Evolutionary conservation across 2,888 invertebrate genomes (phyloP), one percentile per base, ranked within the genome.

Genomic region (Lithophane ornitopus): DNA sequence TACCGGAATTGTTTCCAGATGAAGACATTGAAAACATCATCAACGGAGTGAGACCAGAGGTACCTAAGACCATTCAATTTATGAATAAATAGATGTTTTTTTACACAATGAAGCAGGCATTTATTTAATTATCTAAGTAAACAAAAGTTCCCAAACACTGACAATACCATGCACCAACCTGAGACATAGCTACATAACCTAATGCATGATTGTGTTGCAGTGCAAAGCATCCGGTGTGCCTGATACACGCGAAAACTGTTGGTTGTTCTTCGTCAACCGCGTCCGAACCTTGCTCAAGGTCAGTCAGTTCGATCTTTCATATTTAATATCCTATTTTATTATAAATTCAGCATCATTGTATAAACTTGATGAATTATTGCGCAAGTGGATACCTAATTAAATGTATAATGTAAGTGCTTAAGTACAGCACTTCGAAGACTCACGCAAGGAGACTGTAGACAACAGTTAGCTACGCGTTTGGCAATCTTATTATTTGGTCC

Each of bases 211-310:
- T 63, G 46, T 78, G 63, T 88, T 90, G 54, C 79, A 97, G 97
- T 98, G 98, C 0, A 99, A 98, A 94, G 98, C 98, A 58, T 95
- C 97, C 1, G 99, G 99, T 1, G 96, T 98, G 76, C 97, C 97
- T 73, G 99, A 99, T 90, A 98, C 98, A 0, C 97, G 98, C 77
- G 99, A 99, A 92, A 99, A 99, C 92, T 99, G 99, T 92, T 99
- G 99, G 99, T 98, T 98, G 91, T 99, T 98, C 95, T 99, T 99
- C 92, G 99, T 99, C 86, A 98, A 99, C 86, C 97, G 98, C 89
- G 99, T 99, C 9, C 97, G 99, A 74, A 97, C 97, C 77, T 97
- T 97, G 90, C 92, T 98, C 19, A 97, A 98, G 97, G 97, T 97
- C 68, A 81, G 81, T 74, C 41, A 59, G 14, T 52, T 68, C 1